These are phyloP conservation scores for Neoseiulus cucumeris DNA, from an alignment of 1,140 invertebrate species.

Conservation along the genomic window DNA sequence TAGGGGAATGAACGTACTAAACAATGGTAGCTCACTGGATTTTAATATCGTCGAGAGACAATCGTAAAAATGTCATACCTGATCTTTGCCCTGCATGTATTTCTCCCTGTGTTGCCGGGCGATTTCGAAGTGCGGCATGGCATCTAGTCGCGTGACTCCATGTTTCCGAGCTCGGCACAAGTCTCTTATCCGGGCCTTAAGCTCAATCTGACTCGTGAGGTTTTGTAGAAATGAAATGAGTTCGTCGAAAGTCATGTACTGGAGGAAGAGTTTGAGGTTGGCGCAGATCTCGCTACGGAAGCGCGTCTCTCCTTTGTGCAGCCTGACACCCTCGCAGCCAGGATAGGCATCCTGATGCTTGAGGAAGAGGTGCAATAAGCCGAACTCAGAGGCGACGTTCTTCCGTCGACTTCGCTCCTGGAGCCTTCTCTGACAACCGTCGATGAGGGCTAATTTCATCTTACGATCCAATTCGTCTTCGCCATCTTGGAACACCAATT, in stretches of 20 bases:
- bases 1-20: too few relatives aligned
- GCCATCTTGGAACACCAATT: background rate
- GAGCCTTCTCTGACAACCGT: background rate
- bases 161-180: background rate
- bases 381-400: background rate
- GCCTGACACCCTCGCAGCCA: background rate
- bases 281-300: background rate
- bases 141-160: background rate
- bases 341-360: background rate
- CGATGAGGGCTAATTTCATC: background rate
- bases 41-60: too few relatives aligned
- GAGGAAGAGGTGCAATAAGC: background rate
- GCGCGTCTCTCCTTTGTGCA: background rate
- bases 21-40: too few relatives aligned
- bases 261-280: background rate
- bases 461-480: background rate
- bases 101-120: background rate
- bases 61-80: too few relatives aligned
- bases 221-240: background rate
- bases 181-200: background rate
- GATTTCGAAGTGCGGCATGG: background rate
- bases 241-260: background rate
- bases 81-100: background rate
- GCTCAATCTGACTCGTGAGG: constrained; percentile 6
- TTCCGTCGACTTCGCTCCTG: background rate